Evolutionary conservation across 2,113 vertebrate genomes (phyloP).

Genomic region (Psittacara wagleri): DNA sequence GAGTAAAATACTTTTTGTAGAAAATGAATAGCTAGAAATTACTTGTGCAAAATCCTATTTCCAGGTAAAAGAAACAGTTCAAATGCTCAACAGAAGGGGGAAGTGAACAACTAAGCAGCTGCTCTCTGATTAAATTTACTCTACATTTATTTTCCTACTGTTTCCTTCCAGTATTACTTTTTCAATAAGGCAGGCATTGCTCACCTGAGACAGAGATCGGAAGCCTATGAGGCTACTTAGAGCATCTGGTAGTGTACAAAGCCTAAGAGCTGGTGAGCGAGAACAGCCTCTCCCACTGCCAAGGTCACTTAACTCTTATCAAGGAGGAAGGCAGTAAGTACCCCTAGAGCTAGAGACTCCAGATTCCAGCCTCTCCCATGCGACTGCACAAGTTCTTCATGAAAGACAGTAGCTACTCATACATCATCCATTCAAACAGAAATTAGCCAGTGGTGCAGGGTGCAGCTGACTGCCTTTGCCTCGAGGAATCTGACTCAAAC

Average conservation of each 20-base stretch:
- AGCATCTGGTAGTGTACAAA: neutral
- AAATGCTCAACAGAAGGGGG: neutral
- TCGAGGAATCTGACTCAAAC: neutral
- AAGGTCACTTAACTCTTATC: neutral
- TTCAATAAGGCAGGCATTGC: neutral
- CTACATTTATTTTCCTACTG: neutral
- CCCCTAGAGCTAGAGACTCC: neutral
- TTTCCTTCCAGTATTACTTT: neutral
- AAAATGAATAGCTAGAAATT: neutral
- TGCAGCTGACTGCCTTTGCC: neutral
- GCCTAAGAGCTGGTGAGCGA: neutral
- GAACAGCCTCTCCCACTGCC: neutral
- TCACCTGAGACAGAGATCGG: neutral
- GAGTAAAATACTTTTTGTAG: neutral
- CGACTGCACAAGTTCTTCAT: neutral
- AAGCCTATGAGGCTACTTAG: neutral
- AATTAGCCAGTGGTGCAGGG: neutral
- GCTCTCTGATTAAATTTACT: neutral
- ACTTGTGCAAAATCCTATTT: neutral
- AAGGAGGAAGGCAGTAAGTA: neutral
- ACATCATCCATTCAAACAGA: neutral
- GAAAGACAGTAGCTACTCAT: neutral
- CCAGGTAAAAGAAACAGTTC: neutral
- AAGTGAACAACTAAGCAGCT: neutral
- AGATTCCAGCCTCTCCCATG: neutral